These are phyloP conservation scores for Agelaius phoeniceus DNA, from an alignment of 2,113 vertebrate genomes.

Conservation along the genomic window DNA sequence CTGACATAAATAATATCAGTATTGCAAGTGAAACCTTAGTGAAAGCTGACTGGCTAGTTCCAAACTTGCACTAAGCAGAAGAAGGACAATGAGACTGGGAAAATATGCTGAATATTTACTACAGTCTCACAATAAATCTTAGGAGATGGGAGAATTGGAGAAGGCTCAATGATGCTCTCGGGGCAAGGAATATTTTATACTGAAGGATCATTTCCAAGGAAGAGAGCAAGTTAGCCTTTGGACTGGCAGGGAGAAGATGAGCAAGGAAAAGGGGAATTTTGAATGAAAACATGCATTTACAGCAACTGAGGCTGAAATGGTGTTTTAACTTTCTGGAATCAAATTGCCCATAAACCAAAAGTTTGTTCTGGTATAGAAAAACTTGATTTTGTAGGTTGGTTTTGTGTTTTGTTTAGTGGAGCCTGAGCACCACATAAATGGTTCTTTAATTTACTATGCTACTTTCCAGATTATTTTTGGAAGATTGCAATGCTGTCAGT, in stretches of 20 bases:
- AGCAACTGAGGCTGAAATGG: not conserved
- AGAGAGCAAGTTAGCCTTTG: not conserved
- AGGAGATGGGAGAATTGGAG: not conserved
- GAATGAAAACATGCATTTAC: not conserved
- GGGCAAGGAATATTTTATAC: not conserved
- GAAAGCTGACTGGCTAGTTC: not conserved
- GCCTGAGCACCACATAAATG: not conserved
- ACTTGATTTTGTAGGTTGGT: not conserved
- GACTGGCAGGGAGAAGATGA: not conserved
- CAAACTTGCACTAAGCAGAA: not conserved
- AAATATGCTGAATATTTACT: not conserved
- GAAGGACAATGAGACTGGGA: not conserved
- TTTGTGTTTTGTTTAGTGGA: not conserved
- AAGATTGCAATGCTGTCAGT: not conserved
- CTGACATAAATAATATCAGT: not conserved
- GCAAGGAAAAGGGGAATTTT: not conserved
- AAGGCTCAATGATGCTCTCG: not conserved
- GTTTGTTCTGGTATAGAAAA: not conserved
- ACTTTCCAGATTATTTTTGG: not conserved
- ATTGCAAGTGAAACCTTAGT: not conserved
- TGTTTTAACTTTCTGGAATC: not conserved
- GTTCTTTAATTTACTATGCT: not conserved
- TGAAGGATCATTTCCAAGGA: not conserved
- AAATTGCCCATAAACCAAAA: not conserved
- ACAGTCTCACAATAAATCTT: not conserved